Conservation (phyloP, 2,113 vertebrate species). For the Pterocles orientalis region DNA sequence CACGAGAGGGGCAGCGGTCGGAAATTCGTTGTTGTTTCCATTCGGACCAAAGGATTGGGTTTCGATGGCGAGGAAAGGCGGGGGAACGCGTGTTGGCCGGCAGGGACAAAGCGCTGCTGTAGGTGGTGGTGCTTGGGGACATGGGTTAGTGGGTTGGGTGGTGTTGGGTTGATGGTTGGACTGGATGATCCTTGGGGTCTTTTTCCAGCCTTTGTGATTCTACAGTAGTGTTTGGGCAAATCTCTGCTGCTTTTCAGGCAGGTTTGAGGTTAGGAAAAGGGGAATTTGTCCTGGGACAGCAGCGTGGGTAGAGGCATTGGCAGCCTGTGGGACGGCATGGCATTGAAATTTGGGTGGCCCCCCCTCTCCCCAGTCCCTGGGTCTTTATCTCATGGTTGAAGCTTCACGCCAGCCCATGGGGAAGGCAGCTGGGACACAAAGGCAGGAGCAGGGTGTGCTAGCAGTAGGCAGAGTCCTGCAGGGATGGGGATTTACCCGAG, state of each 20-base stretch:
- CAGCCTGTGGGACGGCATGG: not conserved
- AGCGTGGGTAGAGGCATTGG: not conserved
- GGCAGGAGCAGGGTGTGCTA: not conserved
- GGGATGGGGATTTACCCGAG: rapidly evolving
- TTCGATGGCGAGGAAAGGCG: rapidly evolving
- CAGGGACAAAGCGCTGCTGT: not conserved
- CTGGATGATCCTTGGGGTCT: too few relatives aligned
- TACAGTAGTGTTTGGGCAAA: not conserved
- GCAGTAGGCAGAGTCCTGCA: not conserved
- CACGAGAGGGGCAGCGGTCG: not conserved
- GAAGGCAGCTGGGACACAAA: not conserved
- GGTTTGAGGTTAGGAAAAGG: not conserved
- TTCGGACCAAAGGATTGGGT: not conserved
- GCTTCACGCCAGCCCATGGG: not conserved
- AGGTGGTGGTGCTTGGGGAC: not conserved
- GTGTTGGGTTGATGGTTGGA: too few relatives aligned
- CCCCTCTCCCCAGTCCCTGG: too few relatives aligned
- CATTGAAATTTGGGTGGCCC: rapidly evolving
- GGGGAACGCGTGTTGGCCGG: rapidly evolving
- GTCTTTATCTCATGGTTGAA: rapidly evolving
- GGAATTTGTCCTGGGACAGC: not conserved
- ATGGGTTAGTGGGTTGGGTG: too few relatives aligned
- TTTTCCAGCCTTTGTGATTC: too few relatives aligned
- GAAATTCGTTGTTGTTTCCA: not conserved
- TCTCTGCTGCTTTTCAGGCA: rapidly evolving